Evolutionary conservation across 2,113 vertebrate species (phyloP), one percentile per base, ranked within the genome.

Genomic region (Aldabrachelys gigantea): DNA sequence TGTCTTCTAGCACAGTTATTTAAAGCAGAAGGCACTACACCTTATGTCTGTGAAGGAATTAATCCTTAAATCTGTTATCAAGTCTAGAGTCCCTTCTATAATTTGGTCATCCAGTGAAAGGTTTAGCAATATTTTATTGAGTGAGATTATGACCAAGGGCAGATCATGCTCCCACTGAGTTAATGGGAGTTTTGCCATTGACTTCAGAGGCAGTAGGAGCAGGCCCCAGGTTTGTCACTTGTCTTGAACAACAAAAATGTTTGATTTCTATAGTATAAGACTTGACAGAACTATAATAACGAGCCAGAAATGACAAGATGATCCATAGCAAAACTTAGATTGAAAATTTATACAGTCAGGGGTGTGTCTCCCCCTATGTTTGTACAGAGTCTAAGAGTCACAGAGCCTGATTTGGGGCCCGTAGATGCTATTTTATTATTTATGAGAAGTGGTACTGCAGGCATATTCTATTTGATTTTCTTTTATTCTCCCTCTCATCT

Each of bases 71-170:
- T 1, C 17, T 65, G 3, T 76, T 4, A 8, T 88, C 14, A 84
- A n/a, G 72, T 24, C 10, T 52, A 1, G 31, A 72, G 5, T 65
- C 3, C 80, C 7, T 75, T 57, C 22, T 78, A 1, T 0, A 1
- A 1, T 38, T 88, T 91, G 7, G 6, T 56, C 89, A 72, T 38
- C n/a, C 8, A 38, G 25, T 75, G 22, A 25, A 41, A 29, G 57
- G 75, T 35, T 72, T 1, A 8, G 6, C 10, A 0, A 6, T 41
- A 82, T 86, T 65, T 89, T 87, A 41, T 59, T 29, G 50, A 81
- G 75, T 80, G 54, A 50, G 56, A 5, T 88, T 92, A 56, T 86
- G 53, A 8, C 16, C 4, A 27, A 86, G 17, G 38, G 49, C 89
- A 69, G 52, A 78, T n/a, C 57, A 16, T 57, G 4, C 6, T 2